Evolutionary conservation across 2,888 invertebrate genomes (phyloP), one percentile per base, ranked within the genome.

Genomic region (Dascillus cervinus): DNA sequence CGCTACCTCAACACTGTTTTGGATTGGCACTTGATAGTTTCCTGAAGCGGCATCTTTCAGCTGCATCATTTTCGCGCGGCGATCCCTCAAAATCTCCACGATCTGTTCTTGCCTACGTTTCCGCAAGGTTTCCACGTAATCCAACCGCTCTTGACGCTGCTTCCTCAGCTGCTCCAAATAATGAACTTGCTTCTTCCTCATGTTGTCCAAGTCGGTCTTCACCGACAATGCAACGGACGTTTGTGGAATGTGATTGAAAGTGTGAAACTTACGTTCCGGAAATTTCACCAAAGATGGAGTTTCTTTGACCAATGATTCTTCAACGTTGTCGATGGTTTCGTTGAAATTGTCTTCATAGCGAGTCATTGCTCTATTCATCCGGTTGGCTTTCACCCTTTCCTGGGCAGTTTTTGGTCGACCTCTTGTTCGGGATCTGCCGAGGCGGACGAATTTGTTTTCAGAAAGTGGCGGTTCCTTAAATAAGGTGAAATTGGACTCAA

Each of bases 11-110:
- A 47, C 43, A 11, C 38, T 39, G 3, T 39, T 43, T 9, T 52
- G 51, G 9, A 55, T 15, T 2, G 53, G 34, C 3, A 56, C 44
- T 3, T 48, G 46, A 29, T 47, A 53, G 19, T 44, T 52, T 3
- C 57, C 56, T 11, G 50, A 51, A 11, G 53, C 43, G 11, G 44
- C 52, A 34, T 56, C 58, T 29, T 47, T 56, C 13, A 31, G 14
- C 8, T 6, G 17, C 8, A 6, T 4, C 17, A 8, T 17, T 8
- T 22, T n/a, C 15, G 3, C 3, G 13, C 15, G 14, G 6, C 22
- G 22, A 6, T 11, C 13, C 9, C 9, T n/a, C 3, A 29, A 22
- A 6, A 29, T 22, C 3, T 13, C n/a, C 13, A 19, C 9, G n/a
- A 29, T 22, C 4, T 22, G 4, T 9, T 22, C 12, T 6, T 22